These are phyloP conservation scores for Acanthiza pusilla DNA, from an alignment of 2,797 vertebrate species.

Conservation along the genomic window DNA sequence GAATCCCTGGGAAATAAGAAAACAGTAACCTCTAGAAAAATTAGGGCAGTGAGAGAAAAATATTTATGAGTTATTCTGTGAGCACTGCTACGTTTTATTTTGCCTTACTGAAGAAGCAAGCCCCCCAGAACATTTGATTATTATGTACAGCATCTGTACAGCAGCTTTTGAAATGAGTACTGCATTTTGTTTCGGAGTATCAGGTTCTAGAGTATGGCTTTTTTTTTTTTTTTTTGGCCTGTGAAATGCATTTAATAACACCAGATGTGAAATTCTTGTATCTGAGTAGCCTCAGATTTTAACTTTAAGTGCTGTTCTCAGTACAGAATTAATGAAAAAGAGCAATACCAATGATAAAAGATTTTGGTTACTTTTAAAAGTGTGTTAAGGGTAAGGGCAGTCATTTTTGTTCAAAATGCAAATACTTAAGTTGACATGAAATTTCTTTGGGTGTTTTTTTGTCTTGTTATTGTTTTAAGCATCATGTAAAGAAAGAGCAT, in stretches of 20 bases:
- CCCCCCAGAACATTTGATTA: not conserved
- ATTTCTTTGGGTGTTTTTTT: fast-evolving
- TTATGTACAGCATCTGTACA: not conserved
- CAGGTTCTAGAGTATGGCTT: not conserved
- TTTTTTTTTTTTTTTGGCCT: not conserved
- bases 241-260: not conserved
- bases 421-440: not conserved
- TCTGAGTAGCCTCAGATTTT: not conserved
- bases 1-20: not conserved
- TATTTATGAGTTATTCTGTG: not conserved
- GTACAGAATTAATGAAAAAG: not conserved
- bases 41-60: not conserved
- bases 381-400: fast-evolving
- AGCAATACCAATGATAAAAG: not conserved
- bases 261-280: not conserved
- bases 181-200: not conserved
- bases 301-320: not conserved
- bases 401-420: not conserved
- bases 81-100: not conserved
- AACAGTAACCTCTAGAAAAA: not conserved
- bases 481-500: not conserved
- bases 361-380: not conserved
- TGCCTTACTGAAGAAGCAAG: not conserved
- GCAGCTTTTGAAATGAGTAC: not conserved
- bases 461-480: not conserved